Conservation (phyloP, 2,888 invertebrate species). For the Minunthozetes semirufus region DNA sequence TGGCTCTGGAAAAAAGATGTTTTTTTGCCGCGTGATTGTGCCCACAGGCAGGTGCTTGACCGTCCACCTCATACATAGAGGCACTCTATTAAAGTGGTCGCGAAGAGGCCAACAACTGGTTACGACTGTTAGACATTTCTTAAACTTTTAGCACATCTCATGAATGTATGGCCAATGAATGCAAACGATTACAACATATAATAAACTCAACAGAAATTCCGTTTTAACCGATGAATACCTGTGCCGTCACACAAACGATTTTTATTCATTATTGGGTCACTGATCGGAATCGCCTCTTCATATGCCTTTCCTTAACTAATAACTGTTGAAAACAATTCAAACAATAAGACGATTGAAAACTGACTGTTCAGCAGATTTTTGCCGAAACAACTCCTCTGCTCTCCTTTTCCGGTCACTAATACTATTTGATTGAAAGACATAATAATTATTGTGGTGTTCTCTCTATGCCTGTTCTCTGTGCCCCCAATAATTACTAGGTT, state of each 20-base stretch:
- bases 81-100: slow-evolving; percentile 6
- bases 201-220: neutral
- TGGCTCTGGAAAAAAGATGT: slow-evolving; percentile 5
- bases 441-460: neutral
- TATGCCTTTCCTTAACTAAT: neutral
- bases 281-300: neutral
- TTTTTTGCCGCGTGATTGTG: slow-evolving; percentile 24
- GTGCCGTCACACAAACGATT: neutral
- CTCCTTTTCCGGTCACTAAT: slow-evolving; percentile 22
- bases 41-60: slow-evolving; percentile 33
- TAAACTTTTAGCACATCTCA: slow-evolving; percentile 28
- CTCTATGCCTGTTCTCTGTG: neutral
- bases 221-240: neutral
- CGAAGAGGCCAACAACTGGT: slow-evolving; percentile 22
- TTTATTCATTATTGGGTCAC: slow-evolving; percentile 28
- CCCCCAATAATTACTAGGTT: neutral
- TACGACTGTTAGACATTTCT: slow-evolving; percentile 20
- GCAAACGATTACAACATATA: slow-evolving; percentile 8
- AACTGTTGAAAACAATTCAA: neutral
- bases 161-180: slow-evolving; percentile 26
- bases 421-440: neutral
- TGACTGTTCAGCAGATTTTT: neutral
- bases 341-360: slow-evolving; percentile 13
- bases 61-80: neutral
- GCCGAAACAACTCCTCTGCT: neutral